These are phyloP conservation scores for Mythimna lalbum DNA, from an alignment of 2,888 invertebrate genomes.

Conservation along the genomic window DNA sequence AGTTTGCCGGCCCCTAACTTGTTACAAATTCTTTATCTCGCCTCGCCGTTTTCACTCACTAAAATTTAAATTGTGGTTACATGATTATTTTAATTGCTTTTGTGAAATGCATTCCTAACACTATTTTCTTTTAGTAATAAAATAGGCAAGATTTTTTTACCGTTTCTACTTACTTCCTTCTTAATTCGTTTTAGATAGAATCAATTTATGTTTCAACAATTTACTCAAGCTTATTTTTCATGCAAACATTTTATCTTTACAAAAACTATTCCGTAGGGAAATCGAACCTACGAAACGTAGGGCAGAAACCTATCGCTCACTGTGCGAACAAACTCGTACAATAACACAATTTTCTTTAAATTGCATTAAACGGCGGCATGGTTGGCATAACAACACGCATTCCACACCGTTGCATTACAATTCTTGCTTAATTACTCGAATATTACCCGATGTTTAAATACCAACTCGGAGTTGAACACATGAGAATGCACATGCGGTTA, in stretches of 20 bases:
- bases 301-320: not conserved
- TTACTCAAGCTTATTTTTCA: not conserved
- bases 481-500: slow-evolving; percentile 48
- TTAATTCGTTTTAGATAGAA: not conserved
- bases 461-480: slow-evolving; percentile 31
- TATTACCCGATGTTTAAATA: slow-evolving; percentile 37
- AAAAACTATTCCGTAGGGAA: slow-evolving; percentile 1
- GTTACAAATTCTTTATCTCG: slow-evolving; percentile 87
- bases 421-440: slow-evolving; percentile 37
- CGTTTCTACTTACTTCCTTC: not conserved
- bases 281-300: not conserved
- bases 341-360: slow-evolving; percentile 8
- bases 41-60: slow-evolving; percentile 81
- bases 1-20: slow-evolving; percentile 80
- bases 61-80: slow-evolving; percentile 77
- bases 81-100: slow-evolving; percentile 62
- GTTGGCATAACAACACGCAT: slow-evolving; percentile 9
- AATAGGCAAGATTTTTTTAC: slow-evolving; percentile 12
- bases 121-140: not conserved
- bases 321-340: not conserved
- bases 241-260: not conserved
- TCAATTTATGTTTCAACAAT: not conserved
- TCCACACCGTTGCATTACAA: slow-evolving; percentile 4
- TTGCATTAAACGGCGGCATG: not conserved
- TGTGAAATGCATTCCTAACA: slow-evolving; percentile 34